Evolutionary conservation across 2,797 vertebrate species (phyloP), one percentile per base, ranked within the genome.

Genomic region (Sphaeramia orbicularis): DNA sequence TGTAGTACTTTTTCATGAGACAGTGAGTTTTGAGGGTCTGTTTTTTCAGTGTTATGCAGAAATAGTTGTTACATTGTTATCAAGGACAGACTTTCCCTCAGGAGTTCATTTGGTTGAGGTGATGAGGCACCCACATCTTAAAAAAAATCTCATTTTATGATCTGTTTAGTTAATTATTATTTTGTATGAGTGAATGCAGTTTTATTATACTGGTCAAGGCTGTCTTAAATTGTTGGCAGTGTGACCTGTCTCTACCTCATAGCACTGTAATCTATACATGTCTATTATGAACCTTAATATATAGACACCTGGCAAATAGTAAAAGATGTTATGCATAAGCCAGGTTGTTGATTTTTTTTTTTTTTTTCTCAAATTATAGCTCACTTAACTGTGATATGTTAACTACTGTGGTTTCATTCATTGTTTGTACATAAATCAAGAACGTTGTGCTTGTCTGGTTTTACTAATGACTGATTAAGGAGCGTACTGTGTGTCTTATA

Each of bases 401-500:
- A 32, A 38, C 6, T 55, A 36, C 15, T 65, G 1, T n/a, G 10
- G 54, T 35, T 35, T 35, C 32, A 35, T 35, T 8, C 32, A 35
- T 35, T 1, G 35, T 35, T 8, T 10, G 1, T 4, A 6, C 24
- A 27, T 27, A 27, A 4, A 27, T 27, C 24, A 4, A 27, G 24
- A 27, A 27, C 24, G 27, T 27, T 10, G 1, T 10, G 7, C 32
- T 35, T 35, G 9, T 35, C 32, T 35, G 32, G 7, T 35, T 35
- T 35, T 35, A 35, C 7, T 35, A 35, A 8, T 35, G 32, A 35
- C 9, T 27, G 8, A 16, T 47, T 54, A 51, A 30, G 1, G 32
- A 42, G 5, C 64, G 30, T 47, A 32, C 30, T 35, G 1, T 16
- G 27, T 30, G 15, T 60, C 10, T 61, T 42, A 62, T 77, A 60